These are phyloP conservation scores for Diplodus sargus DNA, from an alignment of 2,797 vertebrate species.

Conservation along the genomic window DNA sequence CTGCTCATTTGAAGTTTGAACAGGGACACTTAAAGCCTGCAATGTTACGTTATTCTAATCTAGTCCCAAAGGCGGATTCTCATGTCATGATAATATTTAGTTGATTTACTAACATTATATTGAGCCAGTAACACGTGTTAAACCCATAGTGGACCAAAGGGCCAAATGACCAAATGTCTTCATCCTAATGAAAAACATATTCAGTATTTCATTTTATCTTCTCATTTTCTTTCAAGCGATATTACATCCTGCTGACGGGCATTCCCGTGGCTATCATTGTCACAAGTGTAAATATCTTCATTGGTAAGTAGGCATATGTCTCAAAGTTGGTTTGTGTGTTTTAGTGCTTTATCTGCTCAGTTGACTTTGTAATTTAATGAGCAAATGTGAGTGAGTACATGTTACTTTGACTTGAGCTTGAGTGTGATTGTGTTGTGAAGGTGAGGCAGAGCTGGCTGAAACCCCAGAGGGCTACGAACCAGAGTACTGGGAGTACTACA, in stretches of 20 bases:
- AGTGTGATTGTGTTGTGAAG: conserved; percentile 66
- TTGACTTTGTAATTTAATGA: neutral
- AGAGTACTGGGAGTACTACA: conserved; percentile 94
- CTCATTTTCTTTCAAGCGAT: conserved; percentile 81
- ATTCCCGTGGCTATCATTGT: conserved; percentile 87
- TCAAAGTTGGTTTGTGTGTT: neutral
- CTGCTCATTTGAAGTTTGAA: neutral
- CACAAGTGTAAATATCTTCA: conserved; percentile 89
- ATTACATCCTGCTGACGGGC: conserved; percentile 90
- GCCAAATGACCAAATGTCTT: too few species aligned
- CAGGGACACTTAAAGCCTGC: neutral
- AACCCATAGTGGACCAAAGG: neutral
- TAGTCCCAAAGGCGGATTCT: too few species aligned
- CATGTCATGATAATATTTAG: too few species aligned
- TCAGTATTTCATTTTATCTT: neutral
- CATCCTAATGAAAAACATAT: neutral
- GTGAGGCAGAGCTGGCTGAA: conserved; percentile 93
- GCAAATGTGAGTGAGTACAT: neutral
- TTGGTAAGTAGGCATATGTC: conserved; percentile 86
- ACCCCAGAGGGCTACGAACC: conserved; percentile 93
- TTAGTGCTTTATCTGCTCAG: neutral
- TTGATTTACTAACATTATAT: neutral
- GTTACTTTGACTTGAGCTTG: conserved; percentile 2
- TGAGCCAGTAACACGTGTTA: neutral
- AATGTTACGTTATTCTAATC: neutral